These are phyloP conservation scores for Chaetura pelagica DNA, from an alignment of 2,113 vertebrate genomes.

Conservation along the genomic window DNA sequence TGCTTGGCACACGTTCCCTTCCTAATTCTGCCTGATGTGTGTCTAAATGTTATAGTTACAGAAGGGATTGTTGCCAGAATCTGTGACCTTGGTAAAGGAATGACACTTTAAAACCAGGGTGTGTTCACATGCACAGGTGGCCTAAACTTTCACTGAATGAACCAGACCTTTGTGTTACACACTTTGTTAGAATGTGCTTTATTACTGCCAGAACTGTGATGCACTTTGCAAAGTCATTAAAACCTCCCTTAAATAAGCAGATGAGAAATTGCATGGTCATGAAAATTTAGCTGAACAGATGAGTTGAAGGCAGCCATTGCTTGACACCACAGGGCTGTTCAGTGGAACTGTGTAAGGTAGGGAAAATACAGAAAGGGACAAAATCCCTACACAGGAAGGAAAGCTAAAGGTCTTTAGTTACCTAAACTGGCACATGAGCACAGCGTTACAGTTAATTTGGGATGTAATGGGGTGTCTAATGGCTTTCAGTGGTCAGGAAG, in stretches of 20 bases:
- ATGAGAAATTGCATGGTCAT: neutral
- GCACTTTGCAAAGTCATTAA: neutral
- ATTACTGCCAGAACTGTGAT: neutral
- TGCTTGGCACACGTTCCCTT: accelerated
- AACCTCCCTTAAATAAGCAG: neutral
- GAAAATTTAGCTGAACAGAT: neutral
- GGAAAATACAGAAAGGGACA: neutral
- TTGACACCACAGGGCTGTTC: neutral
- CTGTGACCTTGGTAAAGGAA: neutral
- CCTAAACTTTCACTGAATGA: neutral
- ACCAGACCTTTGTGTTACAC: neutral
- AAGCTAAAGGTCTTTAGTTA: neutral
- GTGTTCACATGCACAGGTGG: neutral
- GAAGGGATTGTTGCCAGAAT: neutral
- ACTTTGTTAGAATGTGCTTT: neutral
- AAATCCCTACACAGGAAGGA: neutral
- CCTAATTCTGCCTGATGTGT: neutral
- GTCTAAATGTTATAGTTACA: neutral
- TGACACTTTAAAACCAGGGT: neutral
- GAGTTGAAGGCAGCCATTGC: neutral
- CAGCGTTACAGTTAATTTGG: conserved; percentile 9
- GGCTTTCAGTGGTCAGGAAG: conserved; percentile 34
- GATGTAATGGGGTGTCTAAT: conserved; percentile 10
- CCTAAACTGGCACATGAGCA: neutral
- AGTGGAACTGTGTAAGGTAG: neutral